Evolutionary conservation across 2,888 invertebrate species (phyloP).

Genomic region (Poecilus cupreus): DNA sequence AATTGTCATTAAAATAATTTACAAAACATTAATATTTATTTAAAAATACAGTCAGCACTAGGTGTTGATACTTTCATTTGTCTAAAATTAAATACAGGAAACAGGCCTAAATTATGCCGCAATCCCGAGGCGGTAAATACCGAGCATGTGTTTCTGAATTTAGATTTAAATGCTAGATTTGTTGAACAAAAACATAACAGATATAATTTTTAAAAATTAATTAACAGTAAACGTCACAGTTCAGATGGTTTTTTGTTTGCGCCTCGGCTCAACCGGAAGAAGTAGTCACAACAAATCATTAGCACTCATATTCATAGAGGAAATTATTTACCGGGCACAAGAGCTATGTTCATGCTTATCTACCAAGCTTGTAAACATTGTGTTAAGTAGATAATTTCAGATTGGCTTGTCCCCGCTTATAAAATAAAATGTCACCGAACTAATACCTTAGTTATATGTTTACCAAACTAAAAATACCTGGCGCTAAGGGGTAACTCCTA

Average conservation of each 20-base stretch:
- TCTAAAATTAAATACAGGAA: slow-evolving; percentile 38
- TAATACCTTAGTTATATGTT: neutral
- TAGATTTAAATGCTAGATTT: slow-evolving; percentile 44
- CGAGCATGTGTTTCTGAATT: slow-evolving; percentile 21
- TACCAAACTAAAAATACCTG: slow-evolving; percentile 2
- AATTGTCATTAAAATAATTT: slow-evolving; percentile 17
- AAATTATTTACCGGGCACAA: slow-evolving; percentile 28
- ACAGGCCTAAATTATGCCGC: slow-evolving; percentile 28
- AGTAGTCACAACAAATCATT: slow-evolving; percentile 50
- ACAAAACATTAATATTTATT: slow-evolving; percentile 2
- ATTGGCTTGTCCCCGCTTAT: slow-evolving; percentile 35
- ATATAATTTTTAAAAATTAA: slow-evolving; percentile 43
- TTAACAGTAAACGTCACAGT: slow-evolving; percentile 28
- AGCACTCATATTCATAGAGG: slow-evolving; percentile 44
- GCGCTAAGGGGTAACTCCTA: too few relatives aligned
- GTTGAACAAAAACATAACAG: slow-evolving; percentile 36
- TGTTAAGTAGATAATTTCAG: slow-evolving; percentile 44
- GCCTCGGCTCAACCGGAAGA: slow-evolving; percentile 26
- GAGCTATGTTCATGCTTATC: slow-evolving; percentile 20
- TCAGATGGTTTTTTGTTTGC: slow-evolving; percentile 18
- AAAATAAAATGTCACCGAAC: slow-evolving; percentile 18
- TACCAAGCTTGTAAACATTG: slow-evolving; percentile 37
- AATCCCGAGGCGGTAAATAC: slow-evolving; percentile 13
- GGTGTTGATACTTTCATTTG: slow-evolving; percentile 29
- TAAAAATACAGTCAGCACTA: neutral